These are phyloP conservation scores for Brienomyrus brachyistius DNA, from an alignment of 2,113 vertebrate species.

Conservation along the genomic window DNA sequence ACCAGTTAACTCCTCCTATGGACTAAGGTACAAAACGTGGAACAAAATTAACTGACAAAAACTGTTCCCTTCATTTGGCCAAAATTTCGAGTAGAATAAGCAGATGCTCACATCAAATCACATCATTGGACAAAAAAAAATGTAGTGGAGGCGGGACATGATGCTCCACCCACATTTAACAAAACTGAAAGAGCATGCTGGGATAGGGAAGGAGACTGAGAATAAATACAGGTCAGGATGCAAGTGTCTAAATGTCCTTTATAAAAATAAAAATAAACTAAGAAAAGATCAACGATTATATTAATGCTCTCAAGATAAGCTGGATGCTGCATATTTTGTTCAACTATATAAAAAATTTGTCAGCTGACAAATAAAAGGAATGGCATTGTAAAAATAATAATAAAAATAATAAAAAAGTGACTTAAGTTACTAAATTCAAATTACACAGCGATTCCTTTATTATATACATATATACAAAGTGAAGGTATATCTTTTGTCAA, in stretches of 20 bases:
- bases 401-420: conserved; percentile 46
- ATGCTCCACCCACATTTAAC: neutral
- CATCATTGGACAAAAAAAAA: conserved; percentile 57
- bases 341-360: conserved; percentile 48
- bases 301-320: conserved; percentile 31
- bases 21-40: conserved; percentile 59
- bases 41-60: conserved; percentile 44
- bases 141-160: conserved; percentile 31
- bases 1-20: conserved; percentile 36
- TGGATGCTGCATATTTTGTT: conserved; percentile 49
- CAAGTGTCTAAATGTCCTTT: conserved; percentile 35
- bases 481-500: conserved; percentile 49
- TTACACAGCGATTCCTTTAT: conserved; percentile 89
- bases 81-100: conserved; percentile 49
- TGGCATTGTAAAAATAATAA: conserved; percentile 55
- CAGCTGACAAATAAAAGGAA: conserved; percentile 67
- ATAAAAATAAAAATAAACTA: conserved; percentile 41
- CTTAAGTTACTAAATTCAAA: conserved; percentile 94
- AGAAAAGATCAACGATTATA: conserved; percentile 53
- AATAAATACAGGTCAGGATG: conserved; percentile 46
- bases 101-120: conserved; percentile 31
- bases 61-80: conserved; percentile 84
- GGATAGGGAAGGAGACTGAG: neutral
- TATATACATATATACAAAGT: conserved; percentile 92
- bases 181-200: neutral